Evolutionary conservation across 2,888 invertebrate genomes (phyloP), one percentile per base, ranked within the genome.

Genomic region (Itoplectis maculator): DNA sequence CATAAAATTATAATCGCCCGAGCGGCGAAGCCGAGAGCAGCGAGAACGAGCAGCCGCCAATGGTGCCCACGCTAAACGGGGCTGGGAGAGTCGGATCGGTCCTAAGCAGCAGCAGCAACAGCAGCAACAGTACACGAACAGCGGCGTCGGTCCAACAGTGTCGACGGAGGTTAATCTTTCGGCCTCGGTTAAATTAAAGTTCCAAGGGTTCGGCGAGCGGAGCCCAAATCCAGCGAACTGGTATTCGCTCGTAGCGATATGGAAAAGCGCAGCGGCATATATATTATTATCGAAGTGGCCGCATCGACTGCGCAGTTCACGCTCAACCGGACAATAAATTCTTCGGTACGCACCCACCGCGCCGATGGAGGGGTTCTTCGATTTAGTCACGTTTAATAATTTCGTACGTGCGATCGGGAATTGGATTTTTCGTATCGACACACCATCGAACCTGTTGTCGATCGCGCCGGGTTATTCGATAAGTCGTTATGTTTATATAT

Each of bases 381-480:
- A 77, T 83, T 73, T 73, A 77, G 82, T 72, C 73, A 56, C 69
- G 79, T 80, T 80, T 77, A 68, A 83, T 83, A 54, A 80, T 78
- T 73, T 75, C 51, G 72, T 75, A 74, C 56, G 66, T 61, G 47
- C 66, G 68, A 81, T 75, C n/a, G 61, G 75, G 66, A 75, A 83
- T 78, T 78, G 47, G 49, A 13, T 40, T 65, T 78, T 72, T 79
- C 72, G 42, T 65, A 59, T 29, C 47, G n/a, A n/a, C 47, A n/a
- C n/a, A 15, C 18, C 15, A 18, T n/a, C 35, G 8, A 13, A 23
- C 56, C 23, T n/a, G 35, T 61, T 61, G 61, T 15, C 37, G n/a
- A n/a, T 70, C 37, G 59, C 3, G 2, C 29, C 29, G 29, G 29
- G 29, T 2, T n/a, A 5, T 29, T 29, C 29, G 29, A 29, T 29